Evolutionary conservation across 1,140 invertebrate species (phyloP).

Genomic region (Cataglyphis hispanica): DNA sequence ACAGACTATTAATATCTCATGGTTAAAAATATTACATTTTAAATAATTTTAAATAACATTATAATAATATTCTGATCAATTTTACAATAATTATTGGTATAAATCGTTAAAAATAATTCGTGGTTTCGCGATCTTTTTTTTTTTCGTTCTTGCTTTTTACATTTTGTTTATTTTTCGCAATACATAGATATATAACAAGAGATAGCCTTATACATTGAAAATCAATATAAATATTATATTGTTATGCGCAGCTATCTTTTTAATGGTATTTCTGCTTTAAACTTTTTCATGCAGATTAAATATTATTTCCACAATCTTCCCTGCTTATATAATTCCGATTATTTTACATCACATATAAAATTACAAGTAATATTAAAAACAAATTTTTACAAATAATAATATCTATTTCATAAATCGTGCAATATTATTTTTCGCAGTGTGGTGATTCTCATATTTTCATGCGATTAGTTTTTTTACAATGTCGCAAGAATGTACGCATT

Average conservation of each 20-base stretch:
- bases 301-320: neutral
- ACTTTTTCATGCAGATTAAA: neutral
- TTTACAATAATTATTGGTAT: neutral
- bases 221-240: slow-evolving; percentile 52
- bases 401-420: neutral
- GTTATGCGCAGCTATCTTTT: neutral
- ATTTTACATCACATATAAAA: neutral
- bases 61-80: neutral
- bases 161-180: neutral
- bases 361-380: neutral
- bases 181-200: neutral
- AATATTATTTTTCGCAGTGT: neutral
- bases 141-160: neutral
- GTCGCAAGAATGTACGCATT: neutral
- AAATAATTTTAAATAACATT: too few relatives aligned
- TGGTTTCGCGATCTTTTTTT: neutral
- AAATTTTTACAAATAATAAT: slow-evolving; percentile 41
- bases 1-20: slow-evolving; percentile 39
- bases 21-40: neutral
- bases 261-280: slow-evolving; percentile 51
- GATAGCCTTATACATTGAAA: slow-evolving; percentile 34
- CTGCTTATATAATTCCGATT: slow-evolving; percentile 1
- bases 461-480: neutral
- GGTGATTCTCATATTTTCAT: neutral
- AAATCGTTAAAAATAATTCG: neutral